These are phyloP conservation scores for Thalassoma bifasciatum DNA, from an alignment of 2,113 vertebrate genomes.

Conservation along the genomic window DNA sequence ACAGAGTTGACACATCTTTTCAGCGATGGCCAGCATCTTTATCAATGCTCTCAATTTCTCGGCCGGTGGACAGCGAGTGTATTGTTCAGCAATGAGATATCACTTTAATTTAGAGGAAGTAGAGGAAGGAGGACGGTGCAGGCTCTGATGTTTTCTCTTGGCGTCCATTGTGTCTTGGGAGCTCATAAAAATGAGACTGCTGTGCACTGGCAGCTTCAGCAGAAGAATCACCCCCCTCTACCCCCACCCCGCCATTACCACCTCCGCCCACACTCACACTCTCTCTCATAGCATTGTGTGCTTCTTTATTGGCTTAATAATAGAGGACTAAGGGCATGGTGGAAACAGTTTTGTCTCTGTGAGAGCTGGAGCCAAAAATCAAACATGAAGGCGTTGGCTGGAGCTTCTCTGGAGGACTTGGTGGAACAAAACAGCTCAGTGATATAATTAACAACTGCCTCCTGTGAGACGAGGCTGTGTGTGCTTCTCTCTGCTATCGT, in stretches of 20 bases:
- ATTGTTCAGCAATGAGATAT: slow-evolving; percentile 71
- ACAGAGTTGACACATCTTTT: slow-evolving; percentile 37
- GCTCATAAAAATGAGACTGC: slow-evolving; percentile 70
- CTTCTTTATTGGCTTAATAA: slow-evolving; percentile 78
- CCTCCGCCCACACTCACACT: slow-evolving; percentile 4
- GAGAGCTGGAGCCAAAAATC: slow-evolving; percentile 56
- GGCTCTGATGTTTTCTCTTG: slow-evolving; percentile 63
- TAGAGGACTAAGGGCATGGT: slow-evolving; percentile 57
- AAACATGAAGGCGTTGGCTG: slow-evolving; percentile 64
- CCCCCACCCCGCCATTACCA: neutral
- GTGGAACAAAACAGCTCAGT: slow-evolving; percentile 52
- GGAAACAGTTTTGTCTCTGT: slow-evolving; percentile 57
- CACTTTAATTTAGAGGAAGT: slow-evolving; percentile 76
- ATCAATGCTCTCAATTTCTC: slow-evolving; percentile 56
- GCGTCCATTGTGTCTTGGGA: slow-evolving; percentile 60
- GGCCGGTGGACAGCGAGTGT: slow-evolving; percentile 54
- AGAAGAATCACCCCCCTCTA: slow-evolving; percentile 8
- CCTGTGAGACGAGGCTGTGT: slow-evolving; percentile 40
- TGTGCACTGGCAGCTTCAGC: slow-evolving; percentile 39
- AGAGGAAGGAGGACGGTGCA: slow-evolving; percentile 48
- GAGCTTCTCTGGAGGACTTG: slow-evolving; percentile 59
- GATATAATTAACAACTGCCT: slow-evolving; percentile 70
- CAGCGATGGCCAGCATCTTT: slow-evolving; percentile 29
- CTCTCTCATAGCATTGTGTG: slow-evolving; percentile 35
- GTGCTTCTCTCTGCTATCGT: slow-evolving; percentile 17